Conservation (phyloP, 2,888 invertebrate species). For the Nemapogon koenigi region DNA sequence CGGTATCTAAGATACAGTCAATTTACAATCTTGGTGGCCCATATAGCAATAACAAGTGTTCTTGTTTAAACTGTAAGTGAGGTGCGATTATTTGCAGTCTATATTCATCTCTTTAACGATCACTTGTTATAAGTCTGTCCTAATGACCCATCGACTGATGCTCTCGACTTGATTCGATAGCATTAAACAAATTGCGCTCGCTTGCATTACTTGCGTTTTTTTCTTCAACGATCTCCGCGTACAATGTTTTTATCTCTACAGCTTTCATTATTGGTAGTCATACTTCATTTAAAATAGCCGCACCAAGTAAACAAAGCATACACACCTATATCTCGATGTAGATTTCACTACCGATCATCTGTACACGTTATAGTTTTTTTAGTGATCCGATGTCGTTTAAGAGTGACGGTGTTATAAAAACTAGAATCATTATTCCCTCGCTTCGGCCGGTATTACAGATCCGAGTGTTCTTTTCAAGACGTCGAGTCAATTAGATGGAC, state of each 20-base stretch:
- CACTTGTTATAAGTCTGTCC: slow-evolving; percentile 6
- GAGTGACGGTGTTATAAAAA: slow-evolving; percentile 14
- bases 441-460: slow-evolving; percentile 12
- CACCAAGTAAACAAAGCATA: slow-evolving; percentile 8
- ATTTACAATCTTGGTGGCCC: too few species aligned
- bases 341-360: slow-evolving; percentile 9
- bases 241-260: not conserved
- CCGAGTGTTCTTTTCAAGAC: slow-evolving; percentile 8
- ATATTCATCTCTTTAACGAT: slow-evolving; percentile 6
- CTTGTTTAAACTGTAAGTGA: slow-evolving; percentile 3
- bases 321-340: slow-evolving; percentile 5
- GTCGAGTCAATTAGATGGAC: slow-evolving; percentile 19
- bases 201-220: not conserved
- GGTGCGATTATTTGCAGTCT: slow-evolving; percentile 5
- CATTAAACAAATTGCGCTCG: not conserved
- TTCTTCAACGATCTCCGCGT: not conserved
- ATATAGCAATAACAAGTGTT: slow-evolving; percentile 1
- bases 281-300: slow-evolving; percentile 6
- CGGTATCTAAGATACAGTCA: too few species aligned
- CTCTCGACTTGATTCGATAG: not conserved
- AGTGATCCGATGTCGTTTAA: slow-evolving; percentile 6
- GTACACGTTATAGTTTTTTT: slow-evolving; percentile 13
- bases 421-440: slow-evolving; percentile 16
- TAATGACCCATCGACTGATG: slow-evolving; percentile 5
- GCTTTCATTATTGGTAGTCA: slow-evolving; percentile 2